A percentile compares a stretch with the other conserved stretches of the same genome.
phyloP scores from a whole-genome alignment of 2,113 vertebrate genomes.

The Martes martes region DNA sequence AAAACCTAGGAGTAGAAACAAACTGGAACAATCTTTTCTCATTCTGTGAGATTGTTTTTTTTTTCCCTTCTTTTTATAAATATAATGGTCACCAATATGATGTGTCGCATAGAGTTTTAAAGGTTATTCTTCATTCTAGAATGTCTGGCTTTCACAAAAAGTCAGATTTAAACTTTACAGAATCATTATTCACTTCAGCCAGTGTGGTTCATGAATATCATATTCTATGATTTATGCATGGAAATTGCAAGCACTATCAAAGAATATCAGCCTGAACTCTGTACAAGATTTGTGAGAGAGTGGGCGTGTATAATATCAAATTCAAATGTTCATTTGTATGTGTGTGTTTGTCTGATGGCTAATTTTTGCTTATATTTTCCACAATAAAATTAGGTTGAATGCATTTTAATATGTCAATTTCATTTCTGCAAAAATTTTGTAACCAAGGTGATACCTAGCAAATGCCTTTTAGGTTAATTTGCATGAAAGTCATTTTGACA shows the following conservation, averaged over 20 bases:
- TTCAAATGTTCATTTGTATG: not conserved
- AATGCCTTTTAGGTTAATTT: not conserved
- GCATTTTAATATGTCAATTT: not conserved
- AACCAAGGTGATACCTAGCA: not conserved
- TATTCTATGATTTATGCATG: not conserved
- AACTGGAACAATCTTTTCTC: slow-evolving; percentile 23
- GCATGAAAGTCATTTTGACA: not conserved
- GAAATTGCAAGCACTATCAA: slow-evolving; percentile 16
- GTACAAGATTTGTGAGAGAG: not conserved
- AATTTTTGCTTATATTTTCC: not conserved
- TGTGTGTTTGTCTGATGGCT: not conserved
- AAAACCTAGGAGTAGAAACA: slow-evolving; percentile 7
- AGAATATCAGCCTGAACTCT: not conserved
- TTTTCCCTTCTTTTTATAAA: not conserved
- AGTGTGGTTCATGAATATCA: not conserved
- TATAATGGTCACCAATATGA: slow-evolving; percentile 29
- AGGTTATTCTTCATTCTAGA: slow-evolving; percentile 3
- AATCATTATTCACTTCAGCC: not conserved
- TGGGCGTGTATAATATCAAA: not conserved
- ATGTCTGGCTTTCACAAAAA: not conserved
- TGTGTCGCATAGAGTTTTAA: not conserved
- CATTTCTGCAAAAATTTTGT: not conserved
- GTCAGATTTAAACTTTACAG: not conserved
- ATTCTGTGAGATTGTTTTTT: not conserved
- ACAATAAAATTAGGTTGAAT: not conserved